These are phyloP conservation scores for Bovichtus variegatus DNA, from an alignment of 2,797 vertebrate species.

Conservation along the genomic window DNA sequence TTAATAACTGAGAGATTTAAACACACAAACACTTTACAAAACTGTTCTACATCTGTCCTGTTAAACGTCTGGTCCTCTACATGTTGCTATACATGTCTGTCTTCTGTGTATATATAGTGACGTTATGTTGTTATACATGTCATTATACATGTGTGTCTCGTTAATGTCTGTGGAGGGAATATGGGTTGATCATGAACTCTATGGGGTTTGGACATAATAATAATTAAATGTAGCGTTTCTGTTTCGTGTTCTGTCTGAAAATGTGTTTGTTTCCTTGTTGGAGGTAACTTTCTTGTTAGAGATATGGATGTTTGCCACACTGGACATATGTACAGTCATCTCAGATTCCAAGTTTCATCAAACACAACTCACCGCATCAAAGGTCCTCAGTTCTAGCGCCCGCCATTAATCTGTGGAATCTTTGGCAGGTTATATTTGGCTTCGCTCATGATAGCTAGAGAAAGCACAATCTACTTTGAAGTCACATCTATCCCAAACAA, in stretches of 20 bases:
- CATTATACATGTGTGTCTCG: slow-evolving; percentile 75
- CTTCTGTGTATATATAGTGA: slow-evolving; percentile 58
- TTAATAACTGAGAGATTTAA: slow-evolving; percentile 51
- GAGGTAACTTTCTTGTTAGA: slow-evolving; percentile 72
- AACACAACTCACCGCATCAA: slow-evolving; percentile 63
- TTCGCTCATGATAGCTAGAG: slow-evolving; percentile 53
- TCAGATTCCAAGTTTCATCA: slow-evolving; percentile 68
- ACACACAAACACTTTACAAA: slow-evolving; percentile 45
- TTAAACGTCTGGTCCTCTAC: slow-evolving; percentile 69
- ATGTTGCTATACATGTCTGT: slow-evolving; percentile 77
- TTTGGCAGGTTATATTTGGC: slow-evolving; percentile 71
- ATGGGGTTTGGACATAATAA: slow-evolving; percentile 16
- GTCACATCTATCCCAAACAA: slow-evolving; percentile 68
- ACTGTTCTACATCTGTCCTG: slow-evolving; percentile 58
- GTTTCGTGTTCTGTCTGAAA: slow-evolving; percentile 62
- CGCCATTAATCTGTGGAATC: slow-evolving; percentile 57
- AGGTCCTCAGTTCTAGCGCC: slow-evolving; percentile 67
- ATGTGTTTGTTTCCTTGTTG: slow-evolving; percentile 60
- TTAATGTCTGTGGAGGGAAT: slow-evolving; percentile 54
- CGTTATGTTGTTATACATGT: slow-evolving; percentile 75
- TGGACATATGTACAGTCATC: slow-evolving; percentile 64
- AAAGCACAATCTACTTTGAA: slow-evolving; percentile 64
- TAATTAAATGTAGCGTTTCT: slow-evolving; percentile 55
- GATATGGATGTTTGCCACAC: slow-evolving; percentile 70
- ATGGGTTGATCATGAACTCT: slow-evolving; percentile 42